Conservation (phyloP, 2,113 vertebrate species). For the Dasyurus viverrinus region DNA sequence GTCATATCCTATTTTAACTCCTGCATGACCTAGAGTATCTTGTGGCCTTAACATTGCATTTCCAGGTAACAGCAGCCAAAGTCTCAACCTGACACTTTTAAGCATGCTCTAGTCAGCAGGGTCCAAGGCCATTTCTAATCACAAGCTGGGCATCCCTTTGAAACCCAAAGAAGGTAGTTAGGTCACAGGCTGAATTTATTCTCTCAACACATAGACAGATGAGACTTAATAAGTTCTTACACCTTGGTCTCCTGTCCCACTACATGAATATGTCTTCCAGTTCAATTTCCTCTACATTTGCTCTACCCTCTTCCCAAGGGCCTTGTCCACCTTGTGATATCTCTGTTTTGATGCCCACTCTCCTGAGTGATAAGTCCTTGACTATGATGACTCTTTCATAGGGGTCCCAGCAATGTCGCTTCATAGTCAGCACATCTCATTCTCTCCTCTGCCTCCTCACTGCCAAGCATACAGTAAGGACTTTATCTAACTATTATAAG, state of each 20-base stretch:
- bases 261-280: background rate
- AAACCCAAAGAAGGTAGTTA: background rate
- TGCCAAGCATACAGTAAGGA: background rate
- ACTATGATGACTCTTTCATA: background rate
- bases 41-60: background rate
- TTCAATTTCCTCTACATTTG: background rate
- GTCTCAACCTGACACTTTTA: background rate
- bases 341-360: background rate
- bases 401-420: background rate
- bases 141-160: background rate
- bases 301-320: background rate
- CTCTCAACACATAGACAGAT: background rate
- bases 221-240: background rate
- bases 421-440: background rate
- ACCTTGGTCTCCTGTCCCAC: background rate
- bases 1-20: background rate
- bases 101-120: background rate
- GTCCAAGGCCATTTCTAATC: background rate
- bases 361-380: background rate
- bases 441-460: background rate
- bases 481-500: background rate
- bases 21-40: background rate
- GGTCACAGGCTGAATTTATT: background rate
- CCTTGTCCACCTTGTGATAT: background rate
- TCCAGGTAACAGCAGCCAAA: background rate